These are phyloP conservation scores for Eulimnadia texana DNA, from an alignment of 1,140 invertebrate genomes.

Conservation along the genomic window DNA sequence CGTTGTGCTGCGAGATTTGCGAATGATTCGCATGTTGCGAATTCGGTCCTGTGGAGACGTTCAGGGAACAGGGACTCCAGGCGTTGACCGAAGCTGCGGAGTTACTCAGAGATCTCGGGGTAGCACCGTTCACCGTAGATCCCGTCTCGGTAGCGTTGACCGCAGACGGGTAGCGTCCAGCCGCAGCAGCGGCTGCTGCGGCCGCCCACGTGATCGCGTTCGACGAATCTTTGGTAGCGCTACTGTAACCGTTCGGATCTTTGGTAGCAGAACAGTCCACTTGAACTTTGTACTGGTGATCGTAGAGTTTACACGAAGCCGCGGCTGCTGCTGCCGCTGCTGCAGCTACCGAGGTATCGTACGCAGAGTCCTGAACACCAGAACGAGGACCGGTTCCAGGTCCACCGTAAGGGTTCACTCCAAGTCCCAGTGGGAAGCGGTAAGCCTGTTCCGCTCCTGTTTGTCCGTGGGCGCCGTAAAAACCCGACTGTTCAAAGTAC, in stretches of 20 bases:
- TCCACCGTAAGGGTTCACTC: slow-evolving; percentile 23
- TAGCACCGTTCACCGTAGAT: slow-evolving; percentile 1
- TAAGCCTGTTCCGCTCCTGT: slow-evolving; percentile 43
- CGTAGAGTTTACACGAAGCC: slow-evolving; percentile 54
- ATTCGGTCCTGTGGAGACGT: neutral
- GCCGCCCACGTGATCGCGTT: slow-evolving; percentile 37
- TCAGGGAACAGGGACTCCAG: slow-evolving; percentile 15
- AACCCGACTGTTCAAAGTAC: slow-evolving; percentile 85
- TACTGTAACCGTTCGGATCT: slow-evolving; percentile 24
- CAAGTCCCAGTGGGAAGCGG: slow-evolving; percentile 56
- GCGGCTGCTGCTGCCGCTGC: slow-evolving; percentile 68
- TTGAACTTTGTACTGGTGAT: slow-evolving; percentile 37
- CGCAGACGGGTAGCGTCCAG: slow-evolving; percentile 20
- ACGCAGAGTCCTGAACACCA: slow-evolving; percentile 51
- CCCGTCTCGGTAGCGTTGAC: slow-evolving; percentile 1
- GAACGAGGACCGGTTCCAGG: slow-evolving; percentile 43
- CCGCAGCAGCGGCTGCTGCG: slow-evolving; percentile 37
- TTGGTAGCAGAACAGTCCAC: slow-evolving; percentile 22
- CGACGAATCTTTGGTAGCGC: slow-evolving; percentile 19
- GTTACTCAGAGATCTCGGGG: neutral
- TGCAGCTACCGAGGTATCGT: slow-evolving; percentile 37
- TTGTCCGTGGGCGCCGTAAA: slow-evolving; percentile 69
- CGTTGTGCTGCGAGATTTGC: slow-evolving; percentile 10
- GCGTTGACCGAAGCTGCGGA: slow-evolving; percentile 3
- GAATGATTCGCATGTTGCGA: too few relatives aligned